Evolutionary conservation across 2,888 invertebrate genomes (phyloP), one percentile per base, ranked within the genome.

Genomic region (Monoplex corrugatus): DNA sequence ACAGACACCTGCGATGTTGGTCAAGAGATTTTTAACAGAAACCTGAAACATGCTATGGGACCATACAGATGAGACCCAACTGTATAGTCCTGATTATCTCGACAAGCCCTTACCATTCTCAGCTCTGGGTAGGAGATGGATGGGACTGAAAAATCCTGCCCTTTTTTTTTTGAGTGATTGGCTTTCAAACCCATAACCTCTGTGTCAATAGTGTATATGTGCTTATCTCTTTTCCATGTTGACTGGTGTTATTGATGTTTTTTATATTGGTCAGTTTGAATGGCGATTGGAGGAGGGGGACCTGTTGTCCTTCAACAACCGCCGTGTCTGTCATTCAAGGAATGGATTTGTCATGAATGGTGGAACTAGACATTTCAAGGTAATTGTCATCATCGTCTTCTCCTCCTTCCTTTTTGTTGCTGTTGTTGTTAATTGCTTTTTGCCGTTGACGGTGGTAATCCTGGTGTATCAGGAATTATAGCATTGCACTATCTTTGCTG

Each of bases 281-380:
- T 91, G 92, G 45, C 87, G 91, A 8, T 83, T 95, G 68, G 72
- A 89, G 63, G 91, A 90, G 0, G 95, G 95, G n/a, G 95, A 95
- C 88, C 68, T 94, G 85, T 87, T 94, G 43, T 84, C 90, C 16
- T 95, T 95, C 91, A 95, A 95, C 91, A 95, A 95, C 89, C 91
- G 95, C 78, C 91, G 95, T 50, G 91, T 95, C 23, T 90, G 94
- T 32, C 95, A 95, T 90, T 94, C 92, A 16, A 90, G 95, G 72
- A 92, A 91, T 28, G 92, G 86, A 10, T 94, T 94, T 86, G 68
- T 72, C 10, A 89, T 92, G 50, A 93, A 93, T 87, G 94, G 93
- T 38, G 94, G 95, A 16, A 86, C 86, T 13, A 68, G 86, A n/a
- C 86, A 86, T 43, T 68, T 86, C 35, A 68, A 68, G 86, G 86